phyloP scores from a whole-genome alignment of 35 echinoderm and acorn worm genomes.

The Patiria miniata region DNA sequence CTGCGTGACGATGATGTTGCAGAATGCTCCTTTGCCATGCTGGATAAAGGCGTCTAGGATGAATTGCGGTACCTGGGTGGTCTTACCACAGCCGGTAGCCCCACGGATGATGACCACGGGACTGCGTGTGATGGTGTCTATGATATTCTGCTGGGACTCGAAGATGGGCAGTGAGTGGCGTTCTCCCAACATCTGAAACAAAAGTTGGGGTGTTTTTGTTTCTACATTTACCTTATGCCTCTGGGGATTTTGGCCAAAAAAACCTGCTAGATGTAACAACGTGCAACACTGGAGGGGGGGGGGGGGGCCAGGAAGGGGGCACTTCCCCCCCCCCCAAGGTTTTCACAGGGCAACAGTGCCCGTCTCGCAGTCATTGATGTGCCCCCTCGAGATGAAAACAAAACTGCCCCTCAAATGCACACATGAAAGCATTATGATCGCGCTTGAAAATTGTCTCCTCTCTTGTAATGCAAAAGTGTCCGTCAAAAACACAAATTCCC shows the following conservation, averaged over 20 bases:
- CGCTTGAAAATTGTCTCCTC: too few species aligned
- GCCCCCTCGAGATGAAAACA: too few species aligned
- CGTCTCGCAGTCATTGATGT: too few species aligned
- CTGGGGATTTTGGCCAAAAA: neutral
- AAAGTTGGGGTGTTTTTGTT: neutral
- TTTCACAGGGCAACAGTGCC: too few species aligned
- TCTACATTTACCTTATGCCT: neutral
- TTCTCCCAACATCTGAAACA: slow-evolving; percentile 65
- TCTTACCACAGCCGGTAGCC: slow-evolving; percentile 95
- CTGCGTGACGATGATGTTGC: slow-evolving; percentile 95
- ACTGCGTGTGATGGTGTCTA: slow-evolving; percentile 77
- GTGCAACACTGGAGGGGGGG: too few species aligned
- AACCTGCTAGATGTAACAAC: too few species aligned
- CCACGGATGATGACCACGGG: slow-evolving; percentile 86
- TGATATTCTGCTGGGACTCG: slow-evolving; percentile 55
- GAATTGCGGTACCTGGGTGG: slow-evolving; percentile 98
- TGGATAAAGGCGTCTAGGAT: slow-evolving; percentile 82
- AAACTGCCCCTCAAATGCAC: too few species aligned
- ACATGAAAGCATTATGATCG: too few species aligned
- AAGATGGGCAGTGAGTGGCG: slow-evolving; percentile 80
- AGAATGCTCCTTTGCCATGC: slow-evolving; percentile 68
- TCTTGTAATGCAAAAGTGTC: too few species aligned
- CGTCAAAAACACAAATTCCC: too few species aligned
- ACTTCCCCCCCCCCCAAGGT: too few species aligned
- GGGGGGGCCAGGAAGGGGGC: too few species aligned